These are phyloP conservation scores for Bucorvus abyssinicus DNA, from an alignment of 2,797 vertebrate species.

Conservation along the genomic window DNA sequence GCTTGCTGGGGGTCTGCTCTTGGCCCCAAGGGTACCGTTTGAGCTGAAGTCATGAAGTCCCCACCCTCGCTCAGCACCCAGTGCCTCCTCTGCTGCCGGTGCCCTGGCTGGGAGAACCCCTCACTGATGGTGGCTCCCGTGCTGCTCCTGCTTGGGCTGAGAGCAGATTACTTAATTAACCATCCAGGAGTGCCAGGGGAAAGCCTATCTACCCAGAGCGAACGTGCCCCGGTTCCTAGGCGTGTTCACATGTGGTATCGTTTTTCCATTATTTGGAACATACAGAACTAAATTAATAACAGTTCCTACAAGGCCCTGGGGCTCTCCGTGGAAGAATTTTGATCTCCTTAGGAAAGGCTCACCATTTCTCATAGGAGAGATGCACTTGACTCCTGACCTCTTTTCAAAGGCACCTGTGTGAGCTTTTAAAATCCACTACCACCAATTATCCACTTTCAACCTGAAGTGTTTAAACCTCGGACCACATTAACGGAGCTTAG, in stretches of 20 bases:
- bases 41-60: not conserved
- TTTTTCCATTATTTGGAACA: conserved; percentile 82
- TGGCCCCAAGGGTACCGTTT: accelerated
- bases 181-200: conserved; percentile 70
- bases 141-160: conserved; percentile 33
- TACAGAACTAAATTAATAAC: conserved; percentile 83
- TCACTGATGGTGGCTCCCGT: conserved; percentile 5
- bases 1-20: not conserved
- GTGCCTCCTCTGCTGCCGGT: not conserved
- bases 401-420: conserved; percentile 90
- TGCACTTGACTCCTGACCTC: conserved; percentile 96
- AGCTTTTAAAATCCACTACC: conserved; percentile 86
- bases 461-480: conserved; percentile 84
- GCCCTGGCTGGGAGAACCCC: not conserved
- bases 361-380: conserved; percentile 81
- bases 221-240: conserved; percentile 63
- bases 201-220: conserved; percentile 63
- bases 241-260: conserved; percentile 79
- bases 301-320: conserved; percentile 82
- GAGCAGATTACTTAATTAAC: conserved; percentile 65
- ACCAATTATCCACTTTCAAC: conserved; percentile 94
- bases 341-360: conserved; percentile 79
- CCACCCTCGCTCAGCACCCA: not conserved
- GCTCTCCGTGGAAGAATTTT: conserved; percentile 79
- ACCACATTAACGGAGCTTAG: conserved; percentile 84